phyloP scores from a whole-genome alignment of 2,888 invertebrate species.

The Bembecia ichneumoniformis region DNA sequence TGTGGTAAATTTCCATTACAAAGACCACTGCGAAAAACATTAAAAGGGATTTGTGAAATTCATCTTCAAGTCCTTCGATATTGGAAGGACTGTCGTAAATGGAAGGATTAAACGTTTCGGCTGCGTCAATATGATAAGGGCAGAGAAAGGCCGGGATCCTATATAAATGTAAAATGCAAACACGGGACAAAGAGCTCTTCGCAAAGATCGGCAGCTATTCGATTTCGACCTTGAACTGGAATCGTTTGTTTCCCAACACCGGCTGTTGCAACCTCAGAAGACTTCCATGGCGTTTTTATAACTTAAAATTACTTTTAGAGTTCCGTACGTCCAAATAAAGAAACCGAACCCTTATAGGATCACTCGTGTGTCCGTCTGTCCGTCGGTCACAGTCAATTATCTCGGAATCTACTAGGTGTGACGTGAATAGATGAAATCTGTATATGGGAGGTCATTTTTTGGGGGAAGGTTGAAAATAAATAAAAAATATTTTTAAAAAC shows the following conservation, averaged over 20 bases:
- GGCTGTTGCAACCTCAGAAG: slow-evolving; percentile 18
- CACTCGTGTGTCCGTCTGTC: too few species aligned
- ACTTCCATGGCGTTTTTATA: neutral
- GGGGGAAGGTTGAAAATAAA: too few species aligned
- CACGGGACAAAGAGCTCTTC: slow-evolving; percentile 41
- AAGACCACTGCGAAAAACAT: slow-evolving; percentile 7
- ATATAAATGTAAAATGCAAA: slow-evolving; percentile 52
- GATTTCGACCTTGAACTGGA: neutral
- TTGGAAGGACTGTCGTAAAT: slow-evolving; percentile 42
- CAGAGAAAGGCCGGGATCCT: slow-evolving; percentile 37
- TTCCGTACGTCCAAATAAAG: too few species aligned
- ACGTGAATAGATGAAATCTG: too few species aligned
- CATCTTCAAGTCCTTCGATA: slow-evolving; percentile 17
- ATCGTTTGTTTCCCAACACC: slow-evolving; percentile 5
- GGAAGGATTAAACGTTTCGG: slow-evolving; percentile 50
- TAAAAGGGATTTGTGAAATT: slow-evolving; percentile 11
- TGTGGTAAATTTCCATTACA: slow-evolving; percentile 7
- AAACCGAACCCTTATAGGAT: too few species aligned
- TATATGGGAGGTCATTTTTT: too few species aligned
- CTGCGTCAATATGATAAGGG: slow-evolving; percentile 64
- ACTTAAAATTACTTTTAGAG: too few species aligned
- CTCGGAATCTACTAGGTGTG: too few species aligned
- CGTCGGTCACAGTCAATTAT: too few species aligned
- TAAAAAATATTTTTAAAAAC: too few species aligned
- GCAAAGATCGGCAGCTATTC: slow-evolving; percentile 32